Percentiles rank a stretch among this genome's conserved stretches.
phyloP scores from a whole-genome alignment of 2,797 vertebrate species.

The Gymnocypris eckloni region DNA sequence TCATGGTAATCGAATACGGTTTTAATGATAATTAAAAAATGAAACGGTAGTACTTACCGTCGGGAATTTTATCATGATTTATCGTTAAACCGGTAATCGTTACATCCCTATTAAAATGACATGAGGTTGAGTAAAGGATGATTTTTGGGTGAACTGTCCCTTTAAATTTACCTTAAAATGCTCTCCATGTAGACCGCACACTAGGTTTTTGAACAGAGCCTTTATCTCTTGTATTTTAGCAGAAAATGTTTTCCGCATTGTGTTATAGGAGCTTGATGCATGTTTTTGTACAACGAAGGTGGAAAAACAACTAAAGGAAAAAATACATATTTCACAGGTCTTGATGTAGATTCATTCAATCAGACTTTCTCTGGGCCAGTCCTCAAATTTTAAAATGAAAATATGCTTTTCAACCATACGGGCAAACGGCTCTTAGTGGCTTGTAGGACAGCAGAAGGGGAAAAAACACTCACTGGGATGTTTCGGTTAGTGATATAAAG shows the following conservation, averaged over 20 bases:
- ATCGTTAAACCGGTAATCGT: too few relatives aligned
- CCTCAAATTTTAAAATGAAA: constrained; percentile 6
- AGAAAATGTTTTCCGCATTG: constrained; percentile 23
- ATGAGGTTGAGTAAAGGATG: neutral
- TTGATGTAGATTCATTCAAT: neutral
- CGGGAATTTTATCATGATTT: too few relatives aligned
- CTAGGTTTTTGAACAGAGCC: neutral
- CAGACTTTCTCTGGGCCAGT: neutral
- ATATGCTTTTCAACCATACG: constrained; percentile 20
- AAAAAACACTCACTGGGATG: constrained; percentile 31
- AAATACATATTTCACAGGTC: neutral
- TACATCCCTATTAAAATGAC: neutral
- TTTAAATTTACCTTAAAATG: neutral
- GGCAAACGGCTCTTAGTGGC: constrained; percentile 21
- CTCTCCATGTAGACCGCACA: too few relatives aligned
- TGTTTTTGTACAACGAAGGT: constrained; percentile 2
- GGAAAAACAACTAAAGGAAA: constrained; percentile 18
- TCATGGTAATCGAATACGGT: too few relatives aligned
- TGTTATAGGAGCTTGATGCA: neutral
- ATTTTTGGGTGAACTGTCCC: neutral
- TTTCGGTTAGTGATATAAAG: constrained; percentile 40
- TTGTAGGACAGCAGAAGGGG: neutral
- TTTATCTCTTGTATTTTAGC: neutral
- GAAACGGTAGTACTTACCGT: too few relatives aligned
- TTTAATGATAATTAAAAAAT: too few relatives aligned